Evolutionary conservation across 2,797 vertebrate species (phyloP).

Genomic region (Sebastes hubbsi): DNA sequence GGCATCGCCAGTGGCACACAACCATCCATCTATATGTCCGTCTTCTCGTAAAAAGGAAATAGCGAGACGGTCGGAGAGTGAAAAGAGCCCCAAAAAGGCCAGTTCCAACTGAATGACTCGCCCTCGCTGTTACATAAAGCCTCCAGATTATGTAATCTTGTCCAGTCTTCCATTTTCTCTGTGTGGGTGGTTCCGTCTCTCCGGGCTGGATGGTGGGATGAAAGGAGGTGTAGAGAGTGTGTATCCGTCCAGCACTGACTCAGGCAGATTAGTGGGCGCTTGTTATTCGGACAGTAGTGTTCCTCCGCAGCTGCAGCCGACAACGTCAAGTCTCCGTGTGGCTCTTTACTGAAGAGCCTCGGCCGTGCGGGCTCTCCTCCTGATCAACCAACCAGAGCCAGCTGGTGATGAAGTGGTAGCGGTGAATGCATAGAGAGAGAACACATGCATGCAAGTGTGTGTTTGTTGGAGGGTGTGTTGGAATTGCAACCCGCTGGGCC

Average conservation of each 20-base stretch:
- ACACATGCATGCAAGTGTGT: background rate
- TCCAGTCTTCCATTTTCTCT: constrained; percentile 34
- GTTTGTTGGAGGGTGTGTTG: background rate
- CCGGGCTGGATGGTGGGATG: constrained; percentile 21
- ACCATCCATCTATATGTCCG: background rate
- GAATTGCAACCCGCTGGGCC: constrained; percentile 18
- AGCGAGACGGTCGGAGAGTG: background rate
- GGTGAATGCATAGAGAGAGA: background rate
- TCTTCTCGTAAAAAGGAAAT: constrained; percentile 30
- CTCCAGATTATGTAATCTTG: constrained; percentile 56
- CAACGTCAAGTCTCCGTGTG: background rate
- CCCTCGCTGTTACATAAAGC: constrained; percentile 60
- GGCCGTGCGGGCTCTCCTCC: background rate
- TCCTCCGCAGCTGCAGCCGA: constrained; percentile 29
- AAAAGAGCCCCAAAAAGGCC: constrained; percentile 28
- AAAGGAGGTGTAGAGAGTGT: constrained; percentile 24
- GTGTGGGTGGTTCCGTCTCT: constrained; percentile 46
- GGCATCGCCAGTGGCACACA: constrained; percentile 29
- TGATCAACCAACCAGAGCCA: background rate
- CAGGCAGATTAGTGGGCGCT: constrained; percentile 31
- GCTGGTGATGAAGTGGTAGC: constrained; percentile 17
- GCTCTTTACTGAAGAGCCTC: background rate
- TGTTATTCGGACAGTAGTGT: constrained; percentile 13
- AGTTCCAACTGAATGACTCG: constrained; percentile 29
- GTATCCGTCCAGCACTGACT: background rate